Conservation (phyloP, 2,797 vertebrate species). For the Ambastaia sidthimunki region DNA sequence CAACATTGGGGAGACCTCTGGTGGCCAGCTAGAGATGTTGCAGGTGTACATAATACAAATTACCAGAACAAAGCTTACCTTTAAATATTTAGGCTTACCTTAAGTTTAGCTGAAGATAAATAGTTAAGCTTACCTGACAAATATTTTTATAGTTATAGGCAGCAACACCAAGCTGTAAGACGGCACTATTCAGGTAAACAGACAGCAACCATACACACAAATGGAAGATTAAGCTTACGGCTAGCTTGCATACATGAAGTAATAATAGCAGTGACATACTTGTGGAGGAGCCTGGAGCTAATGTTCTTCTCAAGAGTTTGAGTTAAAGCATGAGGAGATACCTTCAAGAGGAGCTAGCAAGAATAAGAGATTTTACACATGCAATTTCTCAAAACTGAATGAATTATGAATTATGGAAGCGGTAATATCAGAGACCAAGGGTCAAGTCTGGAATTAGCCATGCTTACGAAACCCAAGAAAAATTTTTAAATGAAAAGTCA, state of each 20-base stretch:
- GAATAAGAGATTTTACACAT: not conserved
- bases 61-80: not conserved
- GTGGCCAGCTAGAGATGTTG: slow-evolving; percentile 4
- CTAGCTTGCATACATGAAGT: slow-evolving; percentile 16
- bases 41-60: not conserved
- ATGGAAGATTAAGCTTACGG: not conserved
- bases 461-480: no score
- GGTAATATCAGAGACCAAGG: not conserved
- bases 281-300: not conserved
- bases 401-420: slow-evolving; percentile 2
- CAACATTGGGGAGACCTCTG: slow-evolving; percentile 10
- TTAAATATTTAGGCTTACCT: not conserved
- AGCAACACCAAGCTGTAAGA: not conserved
- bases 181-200: slow-evolving; percentile 25
- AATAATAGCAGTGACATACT: slow-evolving; percentile 10
- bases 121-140: not conserved
- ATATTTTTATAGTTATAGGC: not conserved
- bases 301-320: not conserved
- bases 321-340: not conserved
- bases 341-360: not conserved
- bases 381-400: slow-evolving; percentile 3
- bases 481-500: no score
- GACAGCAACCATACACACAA: not conserved
- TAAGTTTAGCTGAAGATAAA: not conserved
- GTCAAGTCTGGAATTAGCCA: no score